Percentiles rank a stretch among this genome's conserved stretches.
Conservation (phyloP, 1,140 invertebrate species). For the Drosophila elegans region DNA sequence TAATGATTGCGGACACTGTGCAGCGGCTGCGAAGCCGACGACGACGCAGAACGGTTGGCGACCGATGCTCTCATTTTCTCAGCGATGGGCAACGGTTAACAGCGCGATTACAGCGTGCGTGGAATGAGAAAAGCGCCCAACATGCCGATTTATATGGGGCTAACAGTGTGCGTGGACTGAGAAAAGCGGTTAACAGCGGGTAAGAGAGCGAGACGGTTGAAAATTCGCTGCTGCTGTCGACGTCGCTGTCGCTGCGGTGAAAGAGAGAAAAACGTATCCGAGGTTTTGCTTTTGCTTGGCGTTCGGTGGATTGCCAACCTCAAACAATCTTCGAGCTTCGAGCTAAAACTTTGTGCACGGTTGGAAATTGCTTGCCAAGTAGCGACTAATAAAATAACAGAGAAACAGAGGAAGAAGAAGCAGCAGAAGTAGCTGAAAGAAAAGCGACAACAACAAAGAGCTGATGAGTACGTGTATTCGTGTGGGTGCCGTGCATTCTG, state of each 20-base stretch:
- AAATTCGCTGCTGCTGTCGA: constrained; percentile 1
- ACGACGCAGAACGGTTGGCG: background rate
- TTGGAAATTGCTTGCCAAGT: constrained; percentile 52
- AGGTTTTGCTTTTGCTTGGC: constrained; percentile 7
- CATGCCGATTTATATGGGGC: background rate
- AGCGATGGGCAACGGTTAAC: background rate
- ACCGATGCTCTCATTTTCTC: constrained; percentile 43
- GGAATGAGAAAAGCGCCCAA: constrained; percentile 1
- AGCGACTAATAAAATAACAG: constrained; percentile 25
- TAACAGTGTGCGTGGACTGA: background rate
- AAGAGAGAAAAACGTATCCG: constrained; percentile 7
- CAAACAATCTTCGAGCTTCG: constrained; percentile 18
- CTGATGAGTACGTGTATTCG: constrained; percentile 47
- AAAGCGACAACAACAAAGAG: constrained; percentile 58
- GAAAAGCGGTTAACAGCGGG: constrained; percentile 1
- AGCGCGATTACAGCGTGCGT: background rate
- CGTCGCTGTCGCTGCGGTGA: background rate
- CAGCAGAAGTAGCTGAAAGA: constrained; percentile 29
- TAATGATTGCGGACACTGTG: background rate
- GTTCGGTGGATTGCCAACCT: constrained; percentile 30
- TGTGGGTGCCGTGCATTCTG: constrained; percentile 57
- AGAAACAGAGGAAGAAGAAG: constrained; percentile 26
- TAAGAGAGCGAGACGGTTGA: background rate
- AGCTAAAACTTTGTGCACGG: constrained; percentile 68
- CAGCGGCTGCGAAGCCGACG: background rate